Evolutionary conservation across 2,888 invertebrate genomes (phyloP), one percentile per base, ranked within the genome.

Genomic region (Cerastoderma edule): DNA sequence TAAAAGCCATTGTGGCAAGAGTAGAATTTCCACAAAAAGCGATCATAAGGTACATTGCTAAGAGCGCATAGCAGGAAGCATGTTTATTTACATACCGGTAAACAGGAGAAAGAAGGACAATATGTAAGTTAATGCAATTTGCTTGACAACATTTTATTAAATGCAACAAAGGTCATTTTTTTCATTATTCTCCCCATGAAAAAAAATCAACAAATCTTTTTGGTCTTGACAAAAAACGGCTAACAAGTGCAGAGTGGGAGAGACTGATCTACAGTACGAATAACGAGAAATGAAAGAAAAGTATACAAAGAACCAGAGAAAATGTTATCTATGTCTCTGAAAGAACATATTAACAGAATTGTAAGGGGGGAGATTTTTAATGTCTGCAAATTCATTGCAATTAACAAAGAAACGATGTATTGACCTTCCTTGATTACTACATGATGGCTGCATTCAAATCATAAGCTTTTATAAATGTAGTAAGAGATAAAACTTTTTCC

Each of bases 121-220:
- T 67, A 72, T 72, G 72, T 46, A 73, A 75, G 67, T 72, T 44
- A 74, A 64, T 64, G 66, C 27, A 50, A 54, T 72, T 68, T 68
- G 75, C 74, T 77, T 75, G 73, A 81, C 79, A 82, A 85, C 81
- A 83, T 75, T 84, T 84, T 85, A 85, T 85, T 85, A 78, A 76
- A 78, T 82, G 78, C 72, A 80, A 77, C 75, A 82, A 33, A 50
- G 56, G 24, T 24, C 65, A 6, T 60, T n/a, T 39, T 53, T n/a
- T n/a, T n/a, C n/a, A 33, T 71, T 46, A 44, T 50, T 35, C n/a
- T 24, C 28, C 68, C 54, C 24, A 24, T 24, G n/a, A 19, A 19
- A 19, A 10, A 5, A 5, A 50, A 10, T 50, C 50, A 50, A 50
- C 50, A 50, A 50, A 60, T 32, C 22, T 33, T 33, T 60, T 53